phyloP scores from a whole-genome alignment of 2,888 invertebrate genomes.

The Brachypterus glaber region DNA sequence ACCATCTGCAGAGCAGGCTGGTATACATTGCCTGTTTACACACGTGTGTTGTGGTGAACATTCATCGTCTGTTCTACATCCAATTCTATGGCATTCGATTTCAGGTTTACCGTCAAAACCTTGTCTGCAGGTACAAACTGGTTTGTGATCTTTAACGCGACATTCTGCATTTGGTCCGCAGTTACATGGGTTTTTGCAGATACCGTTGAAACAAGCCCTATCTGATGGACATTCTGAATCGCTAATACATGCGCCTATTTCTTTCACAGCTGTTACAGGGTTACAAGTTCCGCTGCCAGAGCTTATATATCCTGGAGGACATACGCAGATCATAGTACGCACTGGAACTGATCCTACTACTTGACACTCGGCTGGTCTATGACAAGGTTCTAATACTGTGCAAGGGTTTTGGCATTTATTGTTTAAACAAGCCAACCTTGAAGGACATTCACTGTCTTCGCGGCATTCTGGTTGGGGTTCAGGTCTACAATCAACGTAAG shows the following conservation, averaged over 20 bases:
- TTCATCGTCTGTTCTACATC: slow-evolving; percentile 64
- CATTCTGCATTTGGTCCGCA: slow-evolving; percentile 82
- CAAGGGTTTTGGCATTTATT: slow-evolving; percentile 80
- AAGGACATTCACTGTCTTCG: slow-evolving; percentile 73
- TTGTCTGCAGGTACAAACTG: slow-evolving; percentile 74
- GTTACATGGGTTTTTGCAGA: slow-evolving; percentile 76
- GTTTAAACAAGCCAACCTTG: slow-evolving; percentile 69
- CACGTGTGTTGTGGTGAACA: slow-evolving; percentile 79
- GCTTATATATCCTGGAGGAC: slow-evolving; percentile 80
- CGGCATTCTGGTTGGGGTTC: slow-evolving; percentile 67
- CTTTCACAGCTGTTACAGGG: slow-evolving; percentile 52
- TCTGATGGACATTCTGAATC: slow-evolving; percentile 72
- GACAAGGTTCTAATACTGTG: slow-evolving; percentile 65
- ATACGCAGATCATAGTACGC: slow-evolving; percentile 81
- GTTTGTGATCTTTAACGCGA: slow-evolving; percentile 73
- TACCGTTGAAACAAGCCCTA: slow-evolving; percentile 67
- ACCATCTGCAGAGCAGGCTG: slow-evolving; percentile 64
- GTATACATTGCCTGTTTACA: slow-evolving; percentile 70
- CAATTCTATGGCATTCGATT: slow-evolving; percentile 65
- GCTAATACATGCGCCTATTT: slow-evolving; percentile 58
- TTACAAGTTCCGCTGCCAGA: slow-evolving; percentile 73
- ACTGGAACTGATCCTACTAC: slow-evolving; percentile 75
- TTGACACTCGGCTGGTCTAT: slow-evolving; percentile 68
- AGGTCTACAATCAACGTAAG: slow-evolving; percentile 70
- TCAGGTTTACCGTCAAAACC: slow-evolving; percentile 81